Evolutionary conservation across 2,797 vertebrate species (phyloP).

Genomic region (Esox masquinongy): DNA sequence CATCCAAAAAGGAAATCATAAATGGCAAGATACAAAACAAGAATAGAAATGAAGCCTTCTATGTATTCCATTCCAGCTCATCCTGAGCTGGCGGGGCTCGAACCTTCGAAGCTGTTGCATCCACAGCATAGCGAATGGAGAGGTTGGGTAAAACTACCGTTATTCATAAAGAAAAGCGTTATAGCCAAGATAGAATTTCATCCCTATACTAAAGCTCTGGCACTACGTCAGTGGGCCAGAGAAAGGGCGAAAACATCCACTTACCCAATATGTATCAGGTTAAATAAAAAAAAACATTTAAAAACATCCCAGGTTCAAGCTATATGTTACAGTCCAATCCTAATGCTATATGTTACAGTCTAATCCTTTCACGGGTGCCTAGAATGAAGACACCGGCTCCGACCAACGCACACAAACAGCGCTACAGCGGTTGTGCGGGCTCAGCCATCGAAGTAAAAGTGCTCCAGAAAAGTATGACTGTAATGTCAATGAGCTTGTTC

Average conservation of each 20-base stretch:
- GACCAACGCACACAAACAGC: conserved; percentile 54
- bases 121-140: conserved; percentile 23
- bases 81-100: conserved; percentile 36
- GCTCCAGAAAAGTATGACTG: conserved; percentile 80
- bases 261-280: conserved; percentile 6
- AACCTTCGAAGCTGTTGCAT: conserved; percentile 77
- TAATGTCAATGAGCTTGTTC: conserved; percentile 77
- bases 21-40: conserved; percentile 33
- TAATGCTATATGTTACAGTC: conserved; percentile 42
- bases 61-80: conserved; percentile 7
- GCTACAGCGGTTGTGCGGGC: conserved; percentile 39
- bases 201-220: background rate
- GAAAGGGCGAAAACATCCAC: background rate
- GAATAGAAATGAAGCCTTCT: conserved; percentile 12
- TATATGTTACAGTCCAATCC: conserved; percentile 36
- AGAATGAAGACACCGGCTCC: conserved; percentile 49
- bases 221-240: background rate
- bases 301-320: conserved; percentile 43
- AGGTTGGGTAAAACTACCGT: conserved; percentile 2
- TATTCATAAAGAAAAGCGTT: background rate
- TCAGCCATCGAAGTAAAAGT: conserved; percentile 59
- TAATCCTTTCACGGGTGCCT: conserved; percentile 31
- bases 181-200: background rate
- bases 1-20: conserved; percentile 60
- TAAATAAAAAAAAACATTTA: conserved; percentile 32